Base-by-base conservation (phyloP, 2,888 invertebrate genomes). In the Harpagoxenus sublaevis region DNA sequence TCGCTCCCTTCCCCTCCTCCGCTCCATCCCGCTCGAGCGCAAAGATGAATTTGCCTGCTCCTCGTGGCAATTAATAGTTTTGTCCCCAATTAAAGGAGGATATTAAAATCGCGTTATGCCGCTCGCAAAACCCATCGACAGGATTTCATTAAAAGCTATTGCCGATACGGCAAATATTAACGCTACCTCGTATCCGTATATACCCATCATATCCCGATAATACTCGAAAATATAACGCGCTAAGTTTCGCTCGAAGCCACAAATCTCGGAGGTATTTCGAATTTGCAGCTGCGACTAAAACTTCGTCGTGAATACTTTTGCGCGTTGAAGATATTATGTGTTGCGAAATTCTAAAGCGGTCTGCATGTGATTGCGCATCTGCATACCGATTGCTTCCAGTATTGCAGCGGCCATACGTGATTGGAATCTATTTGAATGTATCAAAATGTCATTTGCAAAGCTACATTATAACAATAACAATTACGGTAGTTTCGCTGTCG, bases 21-120 rank as follows among this genome's bases (percentile, higher is more conserved):
- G 70, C 73, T 23, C 63, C 35, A 86, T 86, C 82, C 81, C 88
- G 87, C 89, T 89, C 84, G 48, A 84, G 73, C 84, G 66, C 78
- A 83, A 74, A 87, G 88, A 86, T 90, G 86, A 89, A 88, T 86
- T 89, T 83, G 85, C 89, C 18, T 73, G 63, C 89, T 87, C 77
- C 85, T 84, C 84, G 70, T 83, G 84, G 86, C 88, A 90, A 90
- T 91, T 90, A 91, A 90, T 91, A 89, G 88, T 90, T 85, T 84
- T 86, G 84, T 83, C 78, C 84, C 84, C 84, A 87, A 89, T 91
- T 90, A 89, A 84, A 83, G 71, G 65, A 88, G 81, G 87, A 84
- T 90, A 88, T 87, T 91, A 87, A 88, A 90, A 88, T 86, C 79
- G 66, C 81, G 63, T 73, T 83, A 84, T 55, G 60, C 66, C 48